Base-by-base conservation (phyloP, 1,140 invertebrate genomes). In the Branchinecta lindahli region DNA sequence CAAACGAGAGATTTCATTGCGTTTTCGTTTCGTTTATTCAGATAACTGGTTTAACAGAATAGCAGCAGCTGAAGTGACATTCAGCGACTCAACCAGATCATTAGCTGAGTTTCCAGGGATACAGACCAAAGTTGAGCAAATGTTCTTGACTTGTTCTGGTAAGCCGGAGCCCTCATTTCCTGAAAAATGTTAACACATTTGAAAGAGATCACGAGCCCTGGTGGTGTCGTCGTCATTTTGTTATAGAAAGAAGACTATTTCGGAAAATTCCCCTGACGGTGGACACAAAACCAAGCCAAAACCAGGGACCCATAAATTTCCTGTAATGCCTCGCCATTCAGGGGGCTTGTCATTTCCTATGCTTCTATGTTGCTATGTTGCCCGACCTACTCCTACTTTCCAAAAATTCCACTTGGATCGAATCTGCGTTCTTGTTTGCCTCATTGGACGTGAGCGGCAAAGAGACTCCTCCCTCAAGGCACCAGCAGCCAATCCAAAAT, bases 31-130 rank as follows among this genome's bases (percentile, higher is more conserved):
- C 33, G 33, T 33, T 33, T 33, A 33, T 33, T 33, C 33, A 33
- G 33, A 33, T 33, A 33, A 33, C 33, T 33, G 33, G 52, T 61
- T 15, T 61, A 61, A 61, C 12, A 61, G 12, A 15, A 61, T 61
- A 61, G 52, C 12, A 61, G 52, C 52, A 61, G 52, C 52, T 61
- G 52, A 61, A 61, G 52, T 61, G 18, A 61, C 52, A 20, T 61
- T 61, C 52, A 61, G 52, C 18, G 52, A 61, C 18, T 61, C 52
- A 61, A 61, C 18, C 12, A 20, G 18, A 12, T 61, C 52, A 15
- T 6, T 20, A 15, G 18, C 2, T 61, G 52, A 20, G 52, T 61
- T 61, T 20, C 52, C 52, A 1, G 12, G 12, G 18, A 61, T 61
- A 15, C 12, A 61, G 6, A 61, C 52, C 12, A 61, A 20, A 15